phyloP scores from a whole-genome alignment of 2,797 vertebrate species.

The Hippocampus kuda region DNA sequence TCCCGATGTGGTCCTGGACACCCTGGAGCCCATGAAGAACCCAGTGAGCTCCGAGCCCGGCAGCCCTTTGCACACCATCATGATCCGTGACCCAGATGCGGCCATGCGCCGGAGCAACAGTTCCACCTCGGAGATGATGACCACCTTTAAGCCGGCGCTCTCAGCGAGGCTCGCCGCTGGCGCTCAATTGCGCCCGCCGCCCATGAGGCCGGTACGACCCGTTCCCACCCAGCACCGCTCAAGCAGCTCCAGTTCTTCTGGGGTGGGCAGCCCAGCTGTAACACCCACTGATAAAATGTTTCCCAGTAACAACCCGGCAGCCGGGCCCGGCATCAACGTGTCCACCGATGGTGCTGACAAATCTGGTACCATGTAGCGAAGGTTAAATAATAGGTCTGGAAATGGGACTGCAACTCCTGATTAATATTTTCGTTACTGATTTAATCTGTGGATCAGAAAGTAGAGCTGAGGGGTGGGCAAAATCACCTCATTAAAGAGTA shows the following conservation, averaged over 20 bases:
- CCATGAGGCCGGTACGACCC: conserved; percentile 75
- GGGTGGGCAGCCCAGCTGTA: conserved; percentile 86
- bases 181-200: conserved; percentile 83
- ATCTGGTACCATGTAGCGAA: conserved; percentile 68
- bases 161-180: conserved; percentile 81
- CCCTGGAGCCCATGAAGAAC: conserved; percentile 90
- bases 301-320: conserved; percentile 62
- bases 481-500: not conserved
- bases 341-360: conserved; percentile 68
- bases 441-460: not conserved
- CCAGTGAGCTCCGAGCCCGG: conserved; percentile 79
- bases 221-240: conserved; percentile 84
- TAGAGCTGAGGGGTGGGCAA: not conserved
- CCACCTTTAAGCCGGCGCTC: conserved; percentile 89
- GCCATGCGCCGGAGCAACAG: conserved; percentile 93
- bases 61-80: conserved; percentile 92
- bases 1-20: conserved; percentile 92
- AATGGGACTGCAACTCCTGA: not conserved
- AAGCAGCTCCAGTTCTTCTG: conserved; percentile 94
- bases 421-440: not conserved
- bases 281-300: conserved; percentile 95
- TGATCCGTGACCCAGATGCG: conserved; percentile 91
- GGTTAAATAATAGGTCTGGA: conserved; percentile 23
- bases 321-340: conserved; percentile 39
- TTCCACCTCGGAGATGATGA: conserved; percentile 92